These are phyloP conservation scores for Suncus etruscus DNA, from an alignment of 2,113 vertebrate species.

Conservation along the genomic window DNA sequence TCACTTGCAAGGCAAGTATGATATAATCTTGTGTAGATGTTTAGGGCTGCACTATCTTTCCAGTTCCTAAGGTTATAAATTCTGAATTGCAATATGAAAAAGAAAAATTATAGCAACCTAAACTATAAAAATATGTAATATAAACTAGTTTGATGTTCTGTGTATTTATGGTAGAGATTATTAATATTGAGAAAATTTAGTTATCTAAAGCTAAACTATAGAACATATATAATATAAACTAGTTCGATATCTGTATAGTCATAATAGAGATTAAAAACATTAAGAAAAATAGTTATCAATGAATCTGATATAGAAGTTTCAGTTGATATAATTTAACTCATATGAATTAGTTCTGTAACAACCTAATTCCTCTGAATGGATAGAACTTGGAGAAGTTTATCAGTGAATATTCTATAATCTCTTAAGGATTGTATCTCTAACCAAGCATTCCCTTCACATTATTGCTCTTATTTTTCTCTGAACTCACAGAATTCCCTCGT, in stretches of 20 bases:
- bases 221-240: background rate
- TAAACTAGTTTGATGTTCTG: background rate
- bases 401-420: too few relatives aligned
- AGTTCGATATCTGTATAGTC: background rate
- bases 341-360: background rate
- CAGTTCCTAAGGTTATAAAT: background rate
- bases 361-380: background rate
- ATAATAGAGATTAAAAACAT: background rate
- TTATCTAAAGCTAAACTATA: background rate
- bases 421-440: background rate
- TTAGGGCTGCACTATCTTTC: too few relatives aligned
- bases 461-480: background rate
- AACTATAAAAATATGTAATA: conserved; percentile 10
- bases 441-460: background rate
- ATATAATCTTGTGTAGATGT: too few relatives aligned
- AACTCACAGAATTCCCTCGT: background rate
- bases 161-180: background rate
- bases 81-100: conserved; percentile 19
- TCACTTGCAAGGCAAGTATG: too few relatives aligned
- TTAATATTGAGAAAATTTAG: background rate
- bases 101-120: background rate
- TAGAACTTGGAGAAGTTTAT: background rate
- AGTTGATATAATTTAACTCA: background rate
- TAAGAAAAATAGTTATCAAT: background rate
- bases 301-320: background rate